phyloP scores from a whole-genome alignment of 1,140 invertebrate genomes.

The Muscidifurax raptorellus region DNA sequence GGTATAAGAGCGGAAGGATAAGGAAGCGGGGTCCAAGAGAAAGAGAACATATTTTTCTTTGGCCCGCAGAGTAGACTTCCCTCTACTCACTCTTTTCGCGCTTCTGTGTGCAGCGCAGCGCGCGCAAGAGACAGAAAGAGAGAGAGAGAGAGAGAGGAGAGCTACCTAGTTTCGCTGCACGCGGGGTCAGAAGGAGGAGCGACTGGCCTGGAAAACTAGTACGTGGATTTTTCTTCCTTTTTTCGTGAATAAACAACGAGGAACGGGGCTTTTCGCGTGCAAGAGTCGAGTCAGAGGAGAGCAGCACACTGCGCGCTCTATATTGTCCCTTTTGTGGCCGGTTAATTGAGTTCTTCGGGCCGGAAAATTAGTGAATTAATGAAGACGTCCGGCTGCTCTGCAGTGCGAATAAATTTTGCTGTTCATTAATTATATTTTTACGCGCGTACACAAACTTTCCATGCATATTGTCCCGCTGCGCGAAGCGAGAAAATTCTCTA shows the following conservation, averaged over 20 bases:
- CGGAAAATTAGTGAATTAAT: slow-evolving; percentile 2
- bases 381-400: not conserved
- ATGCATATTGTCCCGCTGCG: no score
- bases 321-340: not conserved
- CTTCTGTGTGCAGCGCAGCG: no score
- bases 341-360: not conserved
- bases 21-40: not conserved
- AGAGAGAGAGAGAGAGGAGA: no score
- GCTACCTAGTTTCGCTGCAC: not conserved
- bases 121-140: no score
- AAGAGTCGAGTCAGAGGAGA: not conserved
- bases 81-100: not conserved
- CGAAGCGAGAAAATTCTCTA: no score
- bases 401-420: not conserved
- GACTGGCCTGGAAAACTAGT: not conserved
- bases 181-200: not conserved
- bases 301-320: not conserved
- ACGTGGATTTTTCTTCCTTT: not conserved
- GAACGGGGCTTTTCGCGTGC: no score
- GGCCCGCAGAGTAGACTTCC: not conserved
- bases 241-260: not conserved
- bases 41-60: slow-evolving; percentile 44
- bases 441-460: no score
- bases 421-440: not conserved
- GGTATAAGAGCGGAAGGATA: not conserved